Evolutionary conservation across 2,888 invertebrate genomes (phyloP).

Genomic region (Polymixis flavicincta): DNA sequence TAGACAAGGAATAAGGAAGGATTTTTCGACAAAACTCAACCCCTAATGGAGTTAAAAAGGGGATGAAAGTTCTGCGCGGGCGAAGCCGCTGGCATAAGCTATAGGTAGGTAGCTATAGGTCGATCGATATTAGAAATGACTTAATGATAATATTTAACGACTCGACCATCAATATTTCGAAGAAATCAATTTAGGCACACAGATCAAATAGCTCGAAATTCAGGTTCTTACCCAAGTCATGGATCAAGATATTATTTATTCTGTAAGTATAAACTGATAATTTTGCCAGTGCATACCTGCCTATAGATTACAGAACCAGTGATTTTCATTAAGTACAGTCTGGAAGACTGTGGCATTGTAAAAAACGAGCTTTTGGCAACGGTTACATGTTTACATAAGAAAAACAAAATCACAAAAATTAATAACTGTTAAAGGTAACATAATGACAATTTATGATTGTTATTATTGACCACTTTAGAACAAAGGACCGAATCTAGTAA

Average conservation of each 20-base stretch:
- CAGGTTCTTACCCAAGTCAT: constrained; percentile 15
- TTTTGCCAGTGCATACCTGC: constrained; percentile 45
- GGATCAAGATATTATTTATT: constrained; percentile 39
- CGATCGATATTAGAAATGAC: constrained; percentile 41
- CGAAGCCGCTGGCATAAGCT: no score
- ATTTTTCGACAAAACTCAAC: no score
- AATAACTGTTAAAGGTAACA: neutral
- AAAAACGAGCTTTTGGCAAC: constrained; percentile 60
- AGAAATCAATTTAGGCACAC: constrained; percentile 4
- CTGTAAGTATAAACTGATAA: constrained; percentile 46
- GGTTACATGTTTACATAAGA: constrained; percentile 12
- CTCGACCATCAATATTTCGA: constrained; percentile 14
- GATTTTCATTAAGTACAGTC: constrained; percentile 62
- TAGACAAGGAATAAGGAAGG: no score
- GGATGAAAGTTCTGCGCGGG: no score
- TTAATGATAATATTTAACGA: constrained; percentile 28
- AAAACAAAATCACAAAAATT: constrained; percentile 10
- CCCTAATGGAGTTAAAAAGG: no score
- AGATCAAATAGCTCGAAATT: neutral
- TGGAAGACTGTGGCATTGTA: constrained; percentile 47
- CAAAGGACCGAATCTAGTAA: neutral
- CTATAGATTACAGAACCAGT: constrained; percentile 53
- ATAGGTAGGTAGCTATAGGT: constrained; percentile 41
- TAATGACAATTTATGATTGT: no score
- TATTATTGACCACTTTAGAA: neutral